These are phyloP conservation scores for Morpho deidamia DNA, from an alignment of 2,888 invertebrate genomes.

Conservation along the genomic window DNA sequence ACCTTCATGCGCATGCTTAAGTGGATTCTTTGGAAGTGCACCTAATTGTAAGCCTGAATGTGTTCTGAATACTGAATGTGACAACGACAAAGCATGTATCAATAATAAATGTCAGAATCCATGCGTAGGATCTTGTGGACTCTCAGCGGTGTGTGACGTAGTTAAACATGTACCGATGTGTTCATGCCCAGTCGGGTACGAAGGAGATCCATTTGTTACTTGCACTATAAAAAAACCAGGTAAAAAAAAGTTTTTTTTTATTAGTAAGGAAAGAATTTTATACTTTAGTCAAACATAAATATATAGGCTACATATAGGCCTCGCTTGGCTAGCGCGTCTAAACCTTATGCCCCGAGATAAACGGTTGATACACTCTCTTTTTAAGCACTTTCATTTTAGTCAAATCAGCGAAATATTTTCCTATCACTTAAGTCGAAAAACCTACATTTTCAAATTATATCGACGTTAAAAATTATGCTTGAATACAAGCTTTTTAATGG, in stretches of 20 bases:
- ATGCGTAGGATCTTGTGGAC: slow-evolving; percentile 87
- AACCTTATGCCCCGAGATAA: no score
- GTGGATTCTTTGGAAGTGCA: slow-evolving; percentile 83
- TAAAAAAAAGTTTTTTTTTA: slow-evolving; percentile 32
- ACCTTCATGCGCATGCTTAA: slow-evolving; percentile 83
- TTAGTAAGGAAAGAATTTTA: not conserved
- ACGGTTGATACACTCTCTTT: no score
- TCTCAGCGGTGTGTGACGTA: slow-evolving; percentile 84
- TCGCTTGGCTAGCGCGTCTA: no score
- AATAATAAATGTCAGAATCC: slow-evolving; percentile 87
- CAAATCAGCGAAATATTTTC: no score
- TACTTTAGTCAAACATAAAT: not conserved
- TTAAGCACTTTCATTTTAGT: no score
- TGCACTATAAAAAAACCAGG: slow-evolving; percentile 76
- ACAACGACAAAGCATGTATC: slow-evolving; percentile 85
- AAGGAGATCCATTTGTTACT: slow-evolving; percentile 86
- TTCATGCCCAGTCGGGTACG: slow-evolving; percentile 79
- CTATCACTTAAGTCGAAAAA: no score
- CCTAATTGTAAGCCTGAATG: slow-evolving; percentile 88
- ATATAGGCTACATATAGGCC: no score
- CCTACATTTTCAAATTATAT: no score
- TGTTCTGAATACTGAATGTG: slow-evolving; percentile 85
- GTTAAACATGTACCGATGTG: slow-evolving; percentile 88
- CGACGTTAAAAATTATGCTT: no score
- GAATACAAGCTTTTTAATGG: no score